These are phyloP conservation scores for Globodera rostochiensis DNA, from an alignment of 1,140 invertebrate species.

Conservation along the genomic window DNA sequence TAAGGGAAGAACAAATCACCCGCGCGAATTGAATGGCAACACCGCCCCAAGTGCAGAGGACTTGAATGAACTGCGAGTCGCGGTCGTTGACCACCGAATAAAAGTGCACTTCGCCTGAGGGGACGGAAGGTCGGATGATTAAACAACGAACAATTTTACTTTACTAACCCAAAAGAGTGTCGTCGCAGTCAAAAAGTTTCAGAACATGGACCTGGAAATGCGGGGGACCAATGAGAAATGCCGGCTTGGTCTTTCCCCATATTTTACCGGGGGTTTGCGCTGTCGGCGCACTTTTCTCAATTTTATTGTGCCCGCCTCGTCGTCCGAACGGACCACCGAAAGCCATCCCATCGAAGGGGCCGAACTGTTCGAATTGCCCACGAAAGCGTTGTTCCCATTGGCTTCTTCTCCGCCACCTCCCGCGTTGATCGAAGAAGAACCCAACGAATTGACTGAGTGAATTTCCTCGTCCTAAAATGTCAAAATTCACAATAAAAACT, in stretches of 20 bases:
- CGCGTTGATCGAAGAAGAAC: slow-evolving; percentile 8
- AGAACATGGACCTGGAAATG: slow-evolving; percentile 38
- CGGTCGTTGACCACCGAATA: slow-evolving; percentile 48
- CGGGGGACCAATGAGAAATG: too few species aligned
- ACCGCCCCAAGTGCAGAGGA: slow-evolving; percentile 54
- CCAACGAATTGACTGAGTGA: slow-evolving; percentile 10
- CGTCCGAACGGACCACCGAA: slow-evolving; percentile 30
- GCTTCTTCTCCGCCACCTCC: slow-evolving; percentile 6
- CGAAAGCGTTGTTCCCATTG: neutral
- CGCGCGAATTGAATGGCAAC: slow-evolving; percentile 51
- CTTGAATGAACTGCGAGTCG: slow-evolving; percentile 54
- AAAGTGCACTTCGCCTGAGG: slow-evolving; percentile 56
- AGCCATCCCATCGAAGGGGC: neutral
- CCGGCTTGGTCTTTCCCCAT: too few species aligned
- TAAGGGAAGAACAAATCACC: neutral
- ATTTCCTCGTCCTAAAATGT: slow-evolving; percentile 9
- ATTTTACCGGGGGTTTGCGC: slow-evolving; percentile 33
- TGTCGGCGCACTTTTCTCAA: slow-evolving; percentile 34
- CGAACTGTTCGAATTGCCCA: neutral
- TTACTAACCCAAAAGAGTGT: slow-evolving; percentile 39
- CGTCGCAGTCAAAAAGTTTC: slow-evolving; percentile 49
- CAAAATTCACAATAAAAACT: neutral
- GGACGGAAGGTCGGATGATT: neutral
- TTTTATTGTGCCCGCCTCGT: slow-evolving; percentile 34
- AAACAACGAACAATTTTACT: neutral